Conservation (phyloP, 2,113 vertebrate species). For the Xerus inauris region DNA sequence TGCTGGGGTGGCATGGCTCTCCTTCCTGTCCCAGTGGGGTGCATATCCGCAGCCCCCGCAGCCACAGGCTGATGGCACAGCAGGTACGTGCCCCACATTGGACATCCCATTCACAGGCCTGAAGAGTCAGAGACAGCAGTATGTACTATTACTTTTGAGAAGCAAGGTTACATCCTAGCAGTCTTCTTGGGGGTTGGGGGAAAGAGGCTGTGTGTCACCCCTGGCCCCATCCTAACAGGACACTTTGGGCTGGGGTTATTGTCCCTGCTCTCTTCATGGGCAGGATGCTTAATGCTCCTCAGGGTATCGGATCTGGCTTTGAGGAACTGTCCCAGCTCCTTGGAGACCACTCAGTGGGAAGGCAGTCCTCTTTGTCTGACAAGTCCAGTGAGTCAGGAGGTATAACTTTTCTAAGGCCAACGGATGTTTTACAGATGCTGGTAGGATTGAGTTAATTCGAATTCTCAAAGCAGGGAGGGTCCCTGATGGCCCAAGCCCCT, state of each 20-base stretch:
- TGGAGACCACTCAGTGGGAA: fast-evolving
- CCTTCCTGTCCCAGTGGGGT: constrained; percentile 92
- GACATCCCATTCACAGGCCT: constrained; percentile 93
- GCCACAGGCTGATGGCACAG: constrained; percentile 95
- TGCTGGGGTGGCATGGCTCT: constrained; percentile 93
- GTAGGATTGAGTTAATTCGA: neutral
- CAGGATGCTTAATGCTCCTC: neutral
- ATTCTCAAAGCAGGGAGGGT: neutral
- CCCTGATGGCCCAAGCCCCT: neutral
- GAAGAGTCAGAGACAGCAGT: neutral
- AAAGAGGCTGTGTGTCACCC: fast-evolving
- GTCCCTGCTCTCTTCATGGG: fast-evolving
- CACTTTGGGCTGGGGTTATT: fast-evolving
- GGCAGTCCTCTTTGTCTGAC: neutral
- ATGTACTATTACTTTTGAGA: neutral
- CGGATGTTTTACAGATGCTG: too few relatives aligned
- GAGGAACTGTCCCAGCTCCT: neutral
- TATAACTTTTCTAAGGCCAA: neutral
- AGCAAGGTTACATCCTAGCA: fast-evolving
- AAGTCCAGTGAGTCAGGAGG: neutral
- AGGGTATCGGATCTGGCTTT: neutral
- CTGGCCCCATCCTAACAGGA: neutral
- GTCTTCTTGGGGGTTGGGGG: neutral
- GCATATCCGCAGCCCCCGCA: constrained; percentile 93
- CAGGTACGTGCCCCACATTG: constrained; percentile 92